A percentile compares a stretch with the other conserved stretches of the same genome.
Evolutionary conservation across 2,888 invertebrate genomes (phyloP).

Genomic region (Ptilodon capucinus): DNA sequence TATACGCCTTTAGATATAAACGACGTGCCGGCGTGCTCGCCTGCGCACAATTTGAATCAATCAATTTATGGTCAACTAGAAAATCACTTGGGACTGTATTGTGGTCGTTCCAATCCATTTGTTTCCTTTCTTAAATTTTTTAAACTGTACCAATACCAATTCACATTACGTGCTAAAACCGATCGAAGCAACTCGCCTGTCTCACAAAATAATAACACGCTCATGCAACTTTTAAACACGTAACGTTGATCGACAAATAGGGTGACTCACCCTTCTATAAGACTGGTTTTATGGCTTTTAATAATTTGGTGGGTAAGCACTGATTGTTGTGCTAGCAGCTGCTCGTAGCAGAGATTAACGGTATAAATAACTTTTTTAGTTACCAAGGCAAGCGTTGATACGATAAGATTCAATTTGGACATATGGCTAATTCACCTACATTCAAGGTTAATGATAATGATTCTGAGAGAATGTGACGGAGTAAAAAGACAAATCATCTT

Average conservation of each 20-base stretch:
- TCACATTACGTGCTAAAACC: conserved; percentile 43
- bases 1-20: not conserved
- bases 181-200: conserved; percentile 63
- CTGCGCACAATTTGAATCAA: no score
- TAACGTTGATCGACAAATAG: conserved; percentile 66
- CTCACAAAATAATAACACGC: conserved; percentile 68
- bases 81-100: not conserved
- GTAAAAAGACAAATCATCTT: no score
- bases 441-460: conserved; percentile 15
- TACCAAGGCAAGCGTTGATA: conserved; percentile 47
- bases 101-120: not conserved
- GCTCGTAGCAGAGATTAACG: conserved; percentile 67
- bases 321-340: conserved; percentile 77
- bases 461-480: no score
- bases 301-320: conserved; percentile 77
- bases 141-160: no score
- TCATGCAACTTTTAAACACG: conserved; percentile 69
- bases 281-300: conserved; percentile 82
- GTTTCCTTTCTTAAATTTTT: not conserved
- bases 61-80: not conserved
- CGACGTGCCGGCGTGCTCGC: no score
- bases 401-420: conserved; percentile 46
- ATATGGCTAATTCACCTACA: conserved; percentile 19
- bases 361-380: conserved; percentile 31
- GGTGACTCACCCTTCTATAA: conserved; percentile 76